Conservation (phyloP, 2,888 invertebrate genomes). For the Aelia acuminata region DNA sequence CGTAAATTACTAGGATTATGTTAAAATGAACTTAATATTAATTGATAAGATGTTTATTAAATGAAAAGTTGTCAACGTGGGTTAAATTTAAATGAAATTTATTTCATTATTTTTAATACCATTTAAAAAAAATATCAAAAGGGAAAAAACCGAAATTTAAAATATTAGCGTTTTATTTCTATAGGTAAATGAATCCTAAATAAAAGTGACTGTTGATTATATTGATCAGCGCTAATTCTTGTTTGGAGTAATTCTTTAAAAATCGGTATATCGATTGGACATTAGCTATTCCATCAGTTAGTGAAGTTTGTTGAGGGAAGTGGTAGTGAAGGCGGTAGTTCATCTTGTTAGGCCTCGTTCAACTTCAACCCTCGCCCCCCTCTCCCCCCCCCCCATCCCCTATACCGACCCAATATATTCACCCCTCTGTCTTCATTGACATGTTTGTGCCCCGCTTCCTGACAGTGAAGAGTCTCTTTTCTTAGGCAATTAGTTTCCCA, state of each 20-base stretch:
- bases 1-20: too few species aligned
- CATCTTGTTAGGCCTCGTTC: slow-evolving; percentile 9
- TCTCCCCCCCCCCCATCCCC: not conserved
- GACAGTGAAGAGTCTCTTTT: not conserved
- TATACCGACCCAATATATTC: not conserved
- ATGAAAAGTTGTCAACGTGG: too few species aligned
- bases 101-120: too few species aligned
- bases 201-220: not conserved
- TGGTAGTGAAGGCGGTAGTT: slow-evolving; percentile 20
- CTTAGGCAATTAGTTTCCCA: not conserved
- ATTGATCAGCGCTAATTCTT: not conserved
- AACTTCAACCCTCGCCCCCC: not conserved
- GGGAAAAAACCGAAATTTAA: too few species aligned
- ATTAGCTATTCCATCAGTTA: not conserved
- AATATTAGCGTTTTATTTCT: too few species aligned
- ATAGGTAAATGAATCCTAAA: too few species aligned
- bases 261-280: not conserved
- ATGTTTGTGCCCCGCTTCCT: not conserved
- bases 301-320: slow-evolving; percentile 28
- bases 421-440: slow-evolving; percentile 21
- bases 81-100: too few species aligned
- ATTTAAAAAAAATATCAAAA: too few species aligned
- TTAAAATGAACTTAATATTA: too few species aligned
- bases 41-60: too few species aligned
- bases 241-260: not conserved